These are phyloP conservation scores for Diarsia dahlii DNA, from an alignment of 2,888 invertebrate genomes.

Conservation along the genomic window DNA sequence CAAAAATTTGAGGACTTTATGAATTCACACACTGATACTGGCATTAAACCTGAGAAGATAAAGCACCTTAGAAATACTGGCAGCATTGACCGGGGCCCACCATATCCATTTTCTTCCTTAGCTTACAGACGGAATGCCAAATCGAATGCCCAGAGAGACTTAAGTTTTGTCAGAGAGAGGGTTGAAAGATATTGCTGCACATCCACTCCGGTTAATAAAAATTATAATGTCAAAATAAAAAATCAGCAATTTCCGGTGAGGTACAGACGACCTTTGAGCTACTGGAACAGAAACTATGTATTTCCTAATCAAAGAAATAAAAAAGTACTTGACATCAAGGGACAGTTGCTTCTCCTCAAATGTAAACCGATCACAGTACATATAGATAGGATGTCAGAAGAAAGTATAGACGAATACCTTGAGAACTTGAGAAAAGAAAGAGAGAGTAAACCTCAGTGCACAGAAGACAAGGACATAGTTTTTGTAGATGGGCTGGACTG, in stretches of 20 bases:
- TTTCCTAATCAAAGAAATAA: constrained; percentile 87
- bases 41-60: constrained; percentile 68
- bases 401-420: constrained; percentile 85
- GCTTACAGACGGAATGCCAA: constrained; percentile 85
- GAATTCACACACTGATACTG: constrained; percentile 65
- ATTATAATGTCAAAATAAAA: constrained; percentile 82
- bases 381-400: constrained; percentile 82
- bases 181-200: constrained; percentile 87
- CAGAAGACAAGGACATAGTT: constrained; percentile 84
- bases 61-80: constrained; percentile 80
- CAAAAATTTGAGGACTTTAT: constrained; percentile 62
- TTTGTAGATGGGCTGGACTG: constrained; percentile 84
- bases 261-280: constrained; percentile 86
- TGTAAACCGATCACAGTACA: constrained; percentile 88
- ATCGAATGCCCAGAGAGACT: constrained; percentile 78
- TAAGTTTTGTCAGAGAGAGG: constrained; percentile 82
- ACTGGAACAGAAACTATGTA: constrained; percentile 84
- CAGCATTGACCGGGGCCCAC: constrained; percentile 84
- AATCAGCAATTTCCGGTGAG: constrained; percentile 84
- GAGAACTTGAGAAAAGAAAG: constrained; percentile 79
- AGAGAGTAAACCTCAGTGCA: constrained; percentile 67
- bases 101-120: constrained; percentile 88
- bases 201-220: constrained; percentile 77
- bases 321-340: constrained; percentile 83
- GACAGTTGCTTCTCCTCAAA: constrained; percentile 88